phyloP scores from a whole-genome alignment of 2,113 vertebrate species.

The sheep (Ovis aries) region DNA sequence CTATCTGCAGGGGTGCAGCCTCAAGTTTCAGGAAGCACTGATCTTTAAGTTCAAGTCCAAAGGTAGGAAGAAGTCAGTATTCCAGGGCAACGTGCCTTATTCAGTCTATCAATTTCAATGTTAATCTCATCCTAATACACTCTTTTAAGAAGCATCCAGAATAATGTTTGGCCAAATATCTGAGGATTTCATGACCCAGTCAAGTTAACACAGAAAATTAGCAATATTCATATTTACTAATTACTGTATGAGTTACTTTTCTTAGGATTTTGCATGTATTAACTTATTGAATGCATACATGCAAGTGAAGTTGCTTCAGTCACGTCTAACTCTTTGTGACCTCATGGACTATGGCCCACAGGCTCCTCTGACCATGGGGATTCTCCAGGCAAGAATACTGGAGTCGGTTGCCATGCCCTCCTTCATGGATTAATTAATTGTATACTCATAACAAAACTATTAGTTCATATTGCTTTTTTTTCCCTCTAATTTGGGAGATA shows the following conservation, averaged over 20 bases:
- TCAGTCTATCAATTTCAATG: neutral
- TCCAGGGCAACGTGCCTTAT: neutral
- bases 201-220: neutral
- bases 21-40: neutral
- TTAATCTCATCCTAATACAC: neutral
- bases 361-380: neutral
- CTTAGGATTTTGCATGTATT: neutral
- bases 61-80: neutral
- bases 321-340: neutral
- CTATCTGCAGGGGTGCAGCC: neutral
- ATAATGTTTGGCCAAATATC: neutral
- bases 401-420: neutral
- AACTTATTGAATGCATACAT: neutral
- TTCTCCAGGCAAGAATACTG: neutral
- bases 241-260: neutral
- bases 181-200: neutral
- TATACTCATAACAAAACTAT: neutral
- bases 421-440: neutral
- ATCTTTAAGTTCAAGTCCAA: neutral
- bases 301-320: neutral
- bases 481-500: neutral
- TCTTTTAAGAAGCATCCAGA: neutral
- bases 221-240: neutral
- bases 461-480: neutral
- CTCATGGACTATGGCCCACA: neutral